A percentile compares a stretch with the other conserved stretches of the same genome.
phyloP scores from a whole-genome alignment of 2,113 vertebrate species.

The Chlamydotis undulata region DNA sequence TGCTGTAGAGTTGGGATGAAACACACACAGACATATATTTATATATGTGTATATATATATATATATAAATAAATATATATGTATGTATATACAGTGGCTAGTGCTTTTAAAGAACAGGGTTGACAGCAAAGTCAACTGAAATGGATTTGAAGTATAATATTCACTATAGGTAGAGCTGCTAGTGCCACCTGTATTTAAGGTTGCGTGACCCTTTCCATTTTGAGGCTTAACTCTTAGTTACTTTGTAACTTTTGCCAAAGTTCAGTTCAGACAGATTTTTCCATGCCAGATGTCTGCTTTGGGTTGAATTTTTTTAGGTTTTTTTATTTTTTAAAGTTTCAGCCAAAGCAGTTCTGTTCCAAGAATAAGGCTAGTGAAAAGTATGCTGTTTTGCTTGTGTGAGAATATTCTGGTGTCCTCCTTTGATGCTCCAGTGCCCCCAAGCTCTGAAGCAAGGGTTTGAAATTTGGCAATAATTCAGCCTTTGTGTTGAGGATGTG shows the following conservation, averaged over 20 bases:
- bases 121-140: background rate
- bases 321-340: background rate
- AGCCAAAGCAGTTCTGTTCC: slow-evolving; percentile 28
- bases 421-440: slow-evolving; percentile 64
- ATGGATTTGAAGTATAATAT: background rate
- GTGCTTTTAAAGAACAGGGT: background rate
- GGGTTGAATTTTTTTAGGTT: background rate
- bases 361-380: slow-evolving; percentile 46
- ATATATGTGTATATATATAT: no score
- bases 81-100: background rate
- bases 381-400: slow-evolving; percentile 48
- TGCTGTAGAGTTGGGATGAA: background rate
- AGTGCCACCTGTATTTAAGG: background rate
- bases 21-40: background rate
- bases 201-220: background rate
- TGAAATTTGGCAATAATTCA: slow-evolving; percentile 61
- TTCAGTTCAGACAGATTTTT: slow-evolving; percentile 10
- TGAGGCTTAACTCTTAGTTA: background rate
- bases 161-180: background rate
- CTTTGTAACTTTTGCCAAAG: background rate
- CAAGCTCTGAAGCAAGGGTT: slow-evolving; percentile 59
- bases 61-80: no score
- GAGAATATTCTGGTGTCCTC: slow-evolving; percentile 43
- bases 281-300: slow-evolving; percentile 14
- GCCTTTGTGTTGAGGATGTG: slow-evolving; percentile 61